phyloP scores from a whole-genome alignment of 2,797 vertebrate species.

The Acropternis orthonyx region DNA sequence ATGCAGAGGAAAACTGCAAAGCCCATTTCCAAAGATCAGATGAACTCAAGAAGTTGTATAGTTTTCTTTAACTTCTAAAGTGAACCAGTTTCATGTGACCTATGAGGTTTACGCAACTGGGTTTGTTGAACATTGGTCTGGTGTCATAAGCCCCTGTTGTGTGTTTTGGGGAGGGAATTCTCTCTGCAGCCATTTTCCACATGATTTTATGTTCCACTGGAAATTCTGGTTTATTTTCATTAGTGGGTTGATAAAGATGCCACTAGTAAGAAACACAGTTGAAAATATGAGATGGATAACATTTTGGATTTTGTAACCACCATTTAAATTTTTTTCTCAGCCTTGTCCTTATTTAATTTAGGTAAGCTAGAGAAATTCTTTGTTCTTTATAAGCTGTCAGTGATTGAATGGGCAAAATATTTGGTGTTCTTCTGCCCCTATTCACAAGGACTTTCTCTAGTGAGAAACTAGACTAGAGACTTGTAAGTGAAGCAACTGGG shows the following conservation, averaged over 20 bases:
- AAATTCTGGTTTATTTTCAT: not conserved
- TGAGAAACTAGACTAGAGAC: not conserved
- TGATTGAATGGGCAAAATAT: not conserved
- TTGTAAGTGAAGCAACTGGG: not conserved
- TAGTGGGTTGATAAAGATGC: not conserved
- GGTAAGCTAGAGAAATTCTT: not conserved
- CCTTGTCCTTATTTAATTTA: not conserved
- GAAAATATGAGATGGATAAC: not conserved
- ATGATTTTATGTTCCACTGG: not conserved
- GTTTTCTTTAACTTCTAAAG: not conserved
- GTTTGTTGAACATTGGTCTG: not conserved
- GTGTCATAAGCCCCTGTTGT: not conserved
- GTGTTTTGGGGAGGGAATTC: fast-evolving
- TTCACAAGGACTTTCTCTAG: not conserved
- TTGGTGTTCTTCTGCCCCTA: not conserved
- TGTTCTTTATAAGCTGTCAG: not conserved
- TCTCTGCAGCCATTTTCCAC: not conserved
- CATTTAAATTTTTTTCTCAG: not conserved
- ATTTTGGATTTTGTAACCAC: not conserved
- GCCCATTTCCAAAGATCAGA: not conserved
- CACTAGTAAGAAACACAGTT: not conserved
- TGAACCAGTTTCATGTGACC: fast-evolving
- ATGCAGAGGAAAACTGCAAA: not conserved
- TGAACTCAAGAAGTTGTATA: not conserved
- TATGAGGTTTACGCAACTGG: not conserved